These are phyloP conservation scores for Pangasius djambal DNA, from an alignment of 2,797 vertebrate species.

Conservation along the genomic window DNA sequence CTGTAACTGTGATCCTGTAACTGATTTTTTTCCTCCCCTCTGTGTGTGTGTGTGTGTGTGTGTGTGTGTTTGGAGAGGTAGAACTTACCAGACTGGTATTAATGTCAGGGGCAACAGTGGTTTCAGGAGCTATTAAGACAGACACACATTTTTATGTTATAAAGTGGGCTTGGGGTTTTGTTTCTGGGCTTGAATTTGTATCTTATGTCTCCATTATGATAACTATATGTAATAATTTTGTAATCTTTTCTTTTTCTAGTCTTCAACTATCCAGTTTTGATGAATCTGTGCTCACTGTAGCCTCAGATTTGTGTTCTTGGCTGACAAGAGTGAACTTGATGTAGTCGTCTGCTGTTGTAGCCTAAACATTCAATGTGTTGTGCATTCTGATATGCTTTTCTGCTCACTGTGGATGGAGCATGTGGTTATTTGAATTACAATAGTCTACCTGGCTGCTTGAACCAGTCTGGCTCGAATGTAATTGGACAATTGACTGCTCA, in stretches of 20 bases:
- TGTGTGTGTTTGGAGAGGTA: background rate
- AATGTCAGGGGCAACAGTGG: background rate
- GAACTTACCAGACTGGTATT: conserved; percentile 24
- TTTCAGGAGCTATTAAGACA: conserved; percentile 45
- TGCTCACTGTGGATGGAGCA: too few species aligned
- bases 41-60: background rate
- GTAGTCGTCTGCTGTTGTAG: background rate
- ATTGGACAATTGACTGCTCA: too few species aligned
- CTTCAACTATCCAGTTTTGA: background rate
- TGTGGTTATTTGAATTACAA: background rate
- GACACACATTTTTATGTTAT: conserved; percentile 11
- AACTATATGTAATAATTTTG: background rate
- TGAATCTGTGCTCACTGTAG: background rate
- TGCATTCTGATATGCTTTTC: background rate
- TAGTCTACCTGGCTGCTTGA: background rate
- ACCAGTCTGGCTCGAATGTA: background rate
- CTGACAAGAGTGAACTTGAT: background rate
- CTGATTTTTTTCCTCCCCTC: background rate
- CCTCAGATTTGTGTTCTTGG: background rate
- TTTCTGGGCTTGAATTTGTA: background rate
- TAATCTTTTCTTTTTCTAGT: background rate
- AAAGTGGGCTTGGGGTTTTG: background rate
- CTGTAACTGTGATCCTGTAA: too few species aligned
- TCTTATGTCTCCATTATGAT: background rate
- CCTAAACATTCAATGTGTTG: background rate